phyloP scores from a whole-genome alignment of 2,113 vertebrate genomes.

The Pao palembangensis region DNA sequence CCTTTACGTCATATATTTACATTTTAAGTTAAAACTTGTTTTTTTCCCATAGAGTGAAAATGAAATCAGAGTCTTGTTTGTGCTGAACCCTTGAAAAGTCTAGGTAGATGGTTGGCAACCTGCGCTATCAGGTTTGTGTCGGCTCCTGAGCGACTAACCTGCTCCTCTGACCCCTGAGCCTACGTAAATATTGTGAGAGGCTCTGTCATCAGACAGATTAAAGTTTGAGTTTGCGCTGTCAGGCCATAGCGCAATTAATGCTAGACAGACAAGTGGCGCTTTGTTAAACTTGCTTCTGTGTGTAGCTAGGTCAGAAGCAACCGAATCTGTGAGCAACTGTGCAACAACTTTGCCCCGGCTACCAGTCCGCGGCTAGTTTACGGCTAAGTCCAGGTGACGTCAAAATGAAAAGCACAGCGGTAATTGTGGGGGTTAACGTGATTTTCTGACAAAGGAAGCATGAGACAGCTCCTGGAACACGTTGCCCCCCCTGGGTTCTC shows the following conservation, averaged over 20 bases:
- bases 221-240: constrained; percentile 10
- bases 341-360: too few relatives aligned
- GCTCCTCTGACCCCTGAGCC: constrained; percentile 14
- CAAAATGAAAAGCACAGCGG: neutral
- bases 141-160: constrained; percentile 6
- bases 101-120: too few relatives aligned
- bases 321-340: too few relatives aligned
- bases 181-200: constrained; percentile 23
- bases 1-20: too few relatives aligned
- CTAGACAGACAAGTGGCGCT: constrained; percentile 24
- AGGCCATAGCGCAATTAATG: neutral
- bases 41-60: too few relatives aligned
- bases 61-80: too few relatives aligned
- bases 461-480: constrained; percentile 16
- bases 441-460: constrained; percentile 8
- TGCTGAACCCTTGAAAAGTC: too few relatives aligned
- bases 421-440: neutral
- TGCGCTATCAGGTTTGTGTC: neutral
- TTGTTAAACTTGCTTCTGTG: constrained; percentile 6
- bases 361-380: too few relatives aligned
- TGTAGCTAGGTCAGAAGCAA: too few relatives aligned
- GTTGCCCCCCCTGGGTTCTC: constrained; percentile 19
- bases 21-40: too few relatives aligned
- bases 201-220: constrained; percentile 4
- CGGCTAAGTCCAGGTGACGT: neutral